Percentiles rank a stretch among this genome's conserved stretches.
phyloP scores from a whole-genome alignment of 92 coral and sea anemone species.

The Phenganax subtilis region DNA sequence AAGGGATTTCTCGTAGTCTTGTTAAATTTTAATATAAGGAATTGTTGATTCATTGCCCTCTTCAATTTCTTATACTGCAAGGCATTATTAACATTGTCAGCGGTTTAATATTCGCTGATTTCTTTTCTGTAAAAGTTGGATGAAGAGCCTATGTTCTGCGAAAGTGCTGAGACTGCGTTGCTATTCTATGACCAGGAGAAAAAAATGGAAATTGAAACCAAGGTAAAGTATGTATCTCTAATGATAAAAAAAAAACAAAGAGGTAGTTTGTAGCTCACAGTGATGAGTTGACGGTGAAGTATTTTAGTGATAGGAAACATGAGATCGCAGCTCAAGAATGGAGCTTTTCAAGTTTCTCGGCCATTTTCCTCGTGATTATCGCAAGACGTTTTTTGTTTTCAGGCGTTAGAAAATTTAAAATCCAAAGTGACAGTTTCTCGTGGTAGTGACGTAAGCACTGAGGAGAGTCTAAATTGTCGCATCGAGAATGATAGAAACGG shows the following conservation, averaged over 20 bases:
- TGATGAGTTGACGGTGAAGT: too few species aligned
- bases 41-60: not conserved
- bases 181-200: constrained; percentile 11
- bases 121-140: not conserved
- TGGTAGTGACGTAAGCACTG: constrained; percentile 61
- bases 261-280: too few species aligned
- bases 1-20: too few species aligned
- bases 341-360: too few species aligned
- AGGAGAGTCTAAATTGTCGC: constrained; percentile 44
- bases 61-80: not conserved
- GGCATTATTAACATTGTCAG: not conserved
- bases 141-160: constrained; percentile 19
- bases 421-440: constrained; percentile 64
- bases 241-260: not conserved
- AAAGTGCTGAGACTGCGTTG: constrained; percentile 17
- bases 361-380: too few species aligned
- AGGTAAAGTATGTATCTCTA: not conserved
- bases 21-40: not conserved
- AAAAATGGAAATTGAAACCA: not conserved
- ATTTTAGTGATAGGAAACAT: too few species aligned
- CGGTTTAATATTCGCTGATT: too few species aligned
- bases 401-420: constrained; percentile 10
- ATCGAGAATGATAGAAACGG: constrained; percentile 45
- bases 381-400: not conserved
- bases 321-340: too few species aligned